Conservation (phyloP, 1,140 invertebrate species). For the Drosophila rufa region DNA sequence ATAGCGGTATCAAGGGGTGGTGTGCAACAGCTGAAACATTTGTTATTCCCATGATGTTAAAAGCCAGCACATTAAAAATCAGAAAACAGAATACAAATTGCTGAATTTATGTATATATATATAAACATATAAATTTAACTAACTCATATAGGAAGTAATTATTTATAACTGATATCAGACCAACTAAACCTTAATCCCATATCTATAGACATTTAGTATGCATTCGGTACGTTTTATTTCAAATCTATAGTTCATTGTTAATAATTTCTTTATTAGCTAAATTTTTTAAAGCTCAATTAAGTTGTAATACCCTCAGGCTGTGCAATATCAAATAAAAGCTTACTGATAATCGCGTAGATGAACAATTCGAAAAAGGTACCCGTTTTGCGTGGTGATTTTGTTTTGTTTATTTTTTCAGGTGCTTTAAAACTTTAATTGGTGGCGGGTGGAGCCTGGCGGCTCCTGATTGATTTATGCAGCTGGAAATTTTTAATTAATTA, state of each 20-base stretch:
- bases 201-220: not conserved
- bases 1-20: not conserved
- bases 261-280: too few species aligned
- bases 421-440: slow-evolving; percentile 61
- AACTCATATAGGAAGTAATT: too few species aligned
- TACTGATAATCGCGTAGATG: not conserved
- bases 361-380: not conserved
- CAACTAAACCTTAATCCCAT: not conserved
- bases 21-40: not conserved
- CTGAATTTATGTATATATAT: too few species aligned
- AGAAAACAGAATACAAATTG: too few species aligned
- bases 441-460: not conserved
- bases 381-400: not conserved
- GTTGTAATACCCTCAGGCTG: too few species aligned
- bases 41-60: too few species aligned
- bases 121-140: too few species aligned
- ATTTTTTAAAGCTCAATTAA: not conserved
- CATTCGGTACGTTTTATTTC: not conserved
- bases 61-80: not conserved
- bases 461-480: slow-evolving; percentile 75
- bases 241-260: not conserved
- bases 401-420: slow-evolving; percentile 22
- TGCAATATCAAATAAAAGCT: not conserved
- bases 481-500: slow-evolving; percentile 80
- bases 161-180: not conserved